Evolutionary conservation across 2,113 vertebrate genomes (phyloP).

Genomic region (Melanostigma gelatinosum): DNA sequence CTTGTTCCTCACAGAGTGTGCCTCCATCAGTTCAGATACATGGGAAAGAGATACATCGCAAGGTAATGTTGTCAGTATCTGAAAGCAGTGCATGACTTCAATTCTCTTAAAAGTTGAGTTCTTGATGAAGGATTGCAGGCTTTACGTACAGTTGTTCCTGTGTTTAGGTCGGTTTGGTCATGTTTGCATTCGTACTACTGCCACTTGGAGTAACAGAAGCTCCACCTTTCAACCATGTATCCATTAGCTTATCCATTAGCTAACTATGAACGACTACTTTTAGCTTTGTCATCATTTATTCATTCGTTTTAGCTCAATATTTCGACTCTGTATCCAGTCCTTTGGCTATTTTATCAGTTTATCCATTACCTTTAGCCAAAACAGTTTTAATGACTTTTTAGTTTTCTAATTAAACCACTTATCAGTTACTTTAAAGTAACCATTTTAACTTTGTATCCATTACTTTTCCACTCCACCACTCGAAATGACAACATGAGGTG

Average conservation of each 20-base stretch:
- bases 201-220: background rate
- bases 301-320: background rate
- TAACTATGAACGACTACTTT: background rate
- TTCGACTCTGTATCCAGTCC: background rate
- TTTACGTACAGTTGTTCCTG: background rate
- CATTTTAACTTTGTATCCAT: background rate
- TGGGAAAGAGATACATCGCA: slow-evolving; percentile 98
- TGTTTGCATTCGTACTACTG: background rate
- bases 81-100: background rate
- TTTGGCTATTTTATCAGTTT: background rate
- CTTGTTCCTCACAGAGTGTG: slow-evolving; percentile 87
- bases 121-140: background rate
- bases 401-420: background rate
- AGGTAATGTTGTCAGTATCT: slow-evolving; percentile 87
- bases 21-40: slow-evolving; percentile 98
- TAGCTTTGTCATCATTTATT: background rate
- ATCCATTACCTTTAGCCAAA: background rate
- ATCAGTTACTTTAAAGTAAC: background rate
- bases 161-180: background rate
- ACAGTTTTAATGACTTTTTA: background rate
- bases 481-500: background rate
- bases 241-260: too few relatives aligned
- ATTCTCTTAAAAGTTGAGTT: background rate
- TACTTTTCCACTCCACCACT: background rate
- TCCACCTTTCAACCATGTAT: background rate